Conservation (phyloP, 2,888 invertebrate species). For the Cosmorhoe ocellata region DNA sequence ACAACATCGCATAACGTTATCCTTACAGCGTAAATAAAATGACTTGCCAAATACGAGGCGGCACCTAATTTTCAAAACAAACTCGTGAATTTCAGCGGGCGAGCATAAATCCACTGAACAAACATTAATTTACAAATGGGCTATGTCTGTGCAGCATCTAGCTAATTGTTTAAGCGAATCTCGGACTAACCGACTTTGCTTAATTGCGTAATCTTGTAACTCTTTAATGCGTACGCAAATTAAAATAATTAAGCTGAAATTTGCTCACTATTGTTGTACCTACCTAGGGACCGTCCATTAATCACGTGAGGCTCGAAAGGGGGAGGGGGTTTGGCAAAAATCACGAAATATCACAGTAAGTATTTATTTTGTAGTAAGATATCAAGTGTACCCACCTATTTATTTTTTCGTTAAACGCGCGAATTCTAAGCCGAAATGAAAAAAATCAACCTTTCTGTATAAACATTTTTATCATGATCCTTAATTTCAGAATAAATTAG, state of each 20-base stretch:
- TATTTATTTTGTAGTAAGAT: no score
- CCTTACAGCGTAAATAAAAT: slow-evolving; percentile 6
- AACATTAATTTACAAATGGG: slow-evolving; percentile 15
- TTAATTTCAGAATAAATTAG: no score
- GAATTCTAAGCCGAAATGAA: no score
- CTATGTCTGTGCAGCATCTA: neutral
- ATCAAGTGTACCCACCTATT: no score
- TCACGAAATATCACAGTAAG: no score
- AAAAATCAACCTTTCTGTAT: no score
- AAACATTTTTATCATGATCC: no score
- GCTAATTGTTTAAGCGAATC: slow-evolving; percentile 14
- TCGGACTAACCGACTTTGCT: slow-evolving; percentile 6
- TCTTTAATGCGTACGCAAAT: neutral
- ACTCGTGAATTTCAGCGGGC: slow-evolving; percentile 2
- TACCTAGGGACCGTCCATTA: no score
- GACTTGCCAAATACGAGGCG: slow-evolving; percentile 21
- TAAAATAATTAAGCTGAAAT: neutral
- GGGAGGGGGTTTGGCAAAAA: no score
- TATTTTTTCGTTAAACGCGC: no score
- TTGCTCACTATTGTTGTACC: no score
- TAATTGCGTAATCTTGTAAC: slow-evolving; percentile 2
- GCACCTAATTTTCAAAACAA: slow-evolving; percentile 14
- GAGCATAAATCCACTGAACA: slow-evolving; percentile 8
- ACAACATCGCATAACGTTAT: slow-evolving; percentile 10
- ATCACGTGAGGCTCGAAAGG: no score